Percentiles rank a stretch among this genome's conserved stretches.
Conservation (phyloP, 2,888 invertebrate genomes). For the Cremastinae sp. region DNA sequence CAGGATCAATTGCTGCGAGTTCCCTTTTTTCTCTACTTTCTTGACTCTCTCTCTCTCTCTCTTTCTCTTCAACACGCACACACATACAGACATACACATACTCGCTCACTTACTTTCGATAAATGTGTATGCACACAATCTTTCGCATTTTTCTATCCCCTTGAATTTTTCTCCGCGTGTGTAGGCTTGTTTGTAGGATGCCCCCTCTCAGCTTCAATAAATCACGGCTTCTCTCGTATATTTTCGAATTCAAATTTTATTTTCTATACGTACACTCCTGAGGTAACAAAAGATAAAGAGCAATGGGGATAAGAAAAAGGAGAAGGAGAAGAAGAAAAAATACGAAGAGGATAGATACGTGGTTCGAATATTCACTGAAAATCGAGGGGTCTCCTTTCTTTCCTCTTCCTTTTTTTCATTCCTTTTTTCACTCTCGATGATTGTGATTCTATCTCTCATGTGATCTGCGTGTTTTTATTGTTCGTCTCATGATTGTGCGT, state of each 20-base stretch:
- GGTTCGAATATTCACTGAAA: slow-evolving; percentile 53
- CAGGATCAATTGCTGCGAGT: slow-evolving; percentile 3
- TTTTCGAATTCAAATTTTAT: slow-evolving; percentile 58
- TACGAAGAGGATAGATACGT: slow-evolving; percentile 49
- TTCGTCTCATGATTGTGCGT: not conserved
- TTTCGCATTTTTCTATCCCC: slow-evolving; percentile 41
- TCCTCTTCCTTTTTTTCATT: slow-evolving; percentile 1
- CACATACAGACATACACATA: no score
- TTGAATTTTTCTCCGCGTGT: slow-evolving; percentile 2
- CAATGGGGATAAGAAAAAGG: not conserved
- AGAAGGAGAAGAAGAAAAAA: not conserved
- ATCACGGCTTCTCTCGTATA: slow-evolving; percentile 54
- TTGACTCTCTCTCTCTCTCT: no score
- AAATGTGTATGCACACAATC: slow-evolving; percentile 30
- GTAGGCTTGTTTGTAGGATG: not conserved
- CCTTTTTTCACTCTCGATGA: not conserved
- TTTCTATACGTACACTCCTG: slow-evolving; percentile 44
- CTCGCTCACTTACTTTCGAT: not conserved
- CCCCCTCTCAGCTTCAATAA: slow-evolving; percentile 40
- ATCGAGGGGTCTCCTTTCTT: slow-evolving; percentile 47
- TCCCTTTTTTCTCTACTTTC: not conserved
- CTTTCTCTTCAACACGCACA: not conserved
- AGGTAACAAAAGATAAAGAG: slow-evolving; percentile 16
- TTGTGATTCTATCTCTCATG: not conserved
- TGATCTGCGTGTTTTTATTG: not conserved